Evolutionary conservation across 2,797 vertebrate species (phyloP).

Genomic region (Podargus strigoides): DNA sequence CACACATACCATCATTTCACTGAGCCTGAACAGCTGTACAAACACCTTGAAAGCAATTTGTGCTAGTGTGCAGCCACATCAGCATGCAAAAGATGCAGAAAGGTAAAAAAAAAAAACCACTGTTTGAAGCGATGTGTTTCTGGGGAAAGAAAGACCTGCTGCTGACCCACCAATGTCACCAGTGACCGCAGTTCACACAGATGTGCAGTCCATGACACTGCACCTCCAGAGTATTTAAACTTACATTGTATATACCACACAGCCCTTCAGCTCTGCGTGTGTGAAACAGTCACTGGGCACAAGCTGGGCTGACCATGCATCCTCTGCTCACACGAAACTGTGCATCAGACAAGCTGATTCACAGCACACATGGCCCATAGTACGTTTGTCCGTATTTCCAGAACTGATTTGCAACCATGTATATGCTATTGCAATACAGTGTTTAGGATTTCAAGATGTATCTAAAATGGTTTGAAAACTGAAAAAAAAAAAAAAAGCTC

Average conservation of each 20-base stretch:
- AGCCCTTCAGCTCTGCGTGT: background rate
- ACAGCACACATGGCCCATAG: fast-evolving
- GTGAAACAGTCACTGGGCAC: background rate
- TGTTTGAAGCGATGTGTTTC: background rate
- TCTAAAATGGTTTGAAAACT: background rate
- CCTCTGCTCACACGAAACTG: background rate
- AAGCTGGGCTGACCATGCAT: fast-evolving
- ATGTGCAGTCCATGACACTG: fast-evolving
- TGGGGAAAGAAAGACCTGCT: background rate
- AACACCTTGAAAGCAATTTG: background rate
- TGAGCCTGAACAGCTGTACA: background rate
- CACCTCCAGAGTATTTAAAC: background rate
- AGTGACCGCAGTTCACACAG: background rate
- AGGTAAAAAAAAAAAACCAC: background rate
- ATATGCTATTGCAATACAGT: background rate
- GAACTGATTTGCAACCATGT: background rate
- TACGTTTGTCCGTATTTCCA: background rate
- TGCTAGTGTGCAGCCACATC: background rate
- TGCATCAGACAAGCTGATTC: background rate
- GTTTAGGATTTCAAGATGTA: background rate
- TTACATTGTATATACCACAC: background rate
- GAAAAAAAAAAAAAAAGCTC: background rate
- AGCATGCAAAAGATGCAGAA: background rate
- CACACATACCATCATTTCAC: background rate
- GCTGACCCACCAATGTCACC: background rate